Evolutionary conservation across 2,888 invertebrate genomes (phyloP).

Genomic region (Drosophila rubida): DNA sequence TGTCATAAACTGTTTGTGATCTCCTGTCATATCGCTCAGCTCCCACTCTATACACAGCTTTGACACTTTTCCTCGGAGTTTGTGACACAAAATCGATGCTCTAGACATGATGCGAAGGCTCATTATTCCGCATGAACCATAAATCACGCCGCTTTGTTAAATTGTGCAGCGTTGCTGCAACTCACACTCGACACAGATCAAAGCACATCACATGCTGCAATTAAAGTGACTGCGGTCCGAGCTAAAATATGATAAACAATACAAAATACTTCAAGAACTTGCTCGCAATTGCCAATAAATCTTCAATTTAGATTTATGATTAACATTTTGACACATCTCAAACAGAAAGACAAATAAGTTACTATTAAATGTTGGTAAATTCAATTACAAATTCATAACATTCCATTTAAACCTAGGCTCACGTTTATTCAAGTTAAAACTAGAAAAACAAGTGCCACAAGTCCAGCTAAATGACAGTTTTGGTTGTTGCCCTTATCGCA

Average conservation of each 20-base stretch:
- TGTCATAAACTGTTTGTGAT: slow-evolving; percentile 58
- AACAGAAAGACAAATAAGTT: slow-evolving; percentile 65
- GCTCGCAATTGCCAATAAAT: slow-evolving; percentile 53
- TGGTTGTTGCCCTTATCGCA: slow-evolving; percentile 32
- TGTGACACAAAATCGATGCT: slow-evolving; percentile 72
- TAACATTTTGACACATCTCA: slow-evolving; percentile 71
- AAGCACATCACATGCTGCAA: slow-evolving; percentile 22
- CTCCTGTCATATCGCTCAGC: slow-evolving; percentile 43
- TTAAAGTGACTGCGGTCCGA: slow-evolving; percentile 26
- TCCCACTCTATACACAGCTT: slow-evolving; percentile 13
- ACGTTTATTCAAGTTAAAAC: not conserved
- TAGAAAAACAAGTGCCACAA: slow-evolving; percentile 2
- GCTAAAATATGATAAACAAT: not conserved
- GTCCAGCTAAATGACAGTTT: slow-evolving; percentile 10
- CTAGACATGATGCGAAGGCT: slow-evolving; percentile 66
- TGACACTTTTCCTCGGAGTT: slow-evolving; percentile 27
- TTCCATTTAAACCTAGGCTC: not conserved
- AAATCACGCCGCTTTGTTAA: slow-evolving; percentile 42
- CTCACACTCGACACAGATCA: slow-evolving; percentile 21
- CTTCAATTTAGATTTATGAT: slow-evolving; percentile 68
- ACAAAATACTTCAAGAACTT: not conserved
- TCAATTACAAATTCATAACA: slow-evolving; percentile 7
- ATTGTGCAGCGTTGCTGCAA: slow-evolving; percentile 52
- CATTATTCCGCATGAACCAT: slow-evolving; percentile 68
- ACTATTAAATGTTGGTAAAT: slow-evolving; percentile 65